Evolutionary conservation across 2,113 vertebrate genomes (phyloP).

Genomic region (Marcusenius ussheri): DNA sequence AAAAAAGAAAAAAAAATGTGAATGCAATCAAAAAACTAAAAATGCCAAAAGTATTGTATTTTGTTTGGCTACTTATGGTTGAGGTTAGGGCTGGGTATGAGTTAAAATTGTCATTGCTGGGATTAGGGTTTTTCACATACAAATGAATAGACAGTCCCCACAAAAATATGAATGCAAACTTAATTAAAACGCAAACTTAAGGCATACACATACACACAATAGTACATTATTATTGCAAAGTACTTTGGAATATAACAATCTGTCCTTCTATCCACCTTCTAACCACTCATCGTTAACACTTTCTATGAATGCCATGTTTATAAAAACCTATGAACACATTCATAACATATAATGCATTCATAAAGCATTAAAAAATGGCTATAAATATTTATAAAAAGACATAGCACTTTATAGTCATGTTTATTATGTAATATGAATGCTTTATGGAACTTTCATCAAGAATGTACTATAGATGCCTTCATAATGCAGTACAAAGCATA

Average conservation of each 20-base stretch:
- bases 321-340: not conserved
- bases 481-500: not conserved
- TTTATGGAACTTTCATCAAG: not conserved
- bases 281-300: not conserved
- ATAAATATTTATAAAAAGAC: not conserved
- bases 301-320: not conserved
- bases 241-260: not conserved
- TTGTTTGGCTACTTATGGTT: too few relatives aligned
- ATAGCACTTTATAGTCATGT: not conserved
- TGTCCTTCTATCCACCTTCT: not conserved
- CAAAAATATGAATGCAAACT: not conserved
- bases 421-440: not conserved
- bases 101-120: too few relatives aligned
- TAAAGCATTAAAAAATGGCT: not conserved
- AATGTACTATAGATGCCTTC: not conserved
- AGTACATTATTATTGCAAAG: not conserved
- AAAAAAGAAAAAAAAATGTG: too few relatives aligned
- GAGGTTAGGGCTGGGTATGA: too few relatives aligned
- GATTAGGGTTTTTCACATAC: too few relatives aligned
- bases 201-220: not conserved
- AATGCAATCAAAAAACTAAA: too few relatives aligned
- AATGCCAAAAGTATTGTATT: too few relatives aligned
- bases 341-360: not conserved
- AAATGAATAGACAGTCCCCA: not conserved
- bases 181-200: not conserved